Conservation (phyloP, 2,797 vertebrate species). For the Enteromius trimaculatus region DNA sequence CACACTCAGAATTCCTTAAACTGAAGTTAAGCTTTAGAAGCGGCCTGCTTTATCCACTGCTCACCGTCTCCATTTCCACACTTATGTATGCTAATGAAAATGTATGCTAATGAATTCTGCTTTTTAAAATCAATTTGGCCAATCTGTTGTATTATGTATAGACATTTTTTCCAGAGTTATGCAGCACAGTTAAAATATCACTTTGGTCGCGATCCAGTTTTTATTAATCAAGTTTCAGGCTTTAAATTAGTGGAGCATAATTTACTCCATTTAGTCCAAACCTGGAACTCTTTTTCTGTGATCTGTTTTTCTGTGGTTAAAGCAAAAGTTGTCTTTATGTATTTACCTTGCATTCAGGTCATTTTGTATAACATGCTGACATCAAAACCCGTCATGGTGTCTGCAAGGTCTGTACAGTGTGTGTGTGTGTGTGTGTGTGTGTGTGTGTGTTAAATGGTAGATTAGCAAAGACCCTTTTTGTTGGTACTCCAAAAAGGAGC, state of each 20-base stretch:
- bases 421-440: constrained; percentile 17
- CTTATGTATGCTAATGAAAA: constrained; percentile 35
- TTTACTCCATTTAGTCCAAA: not conserved
- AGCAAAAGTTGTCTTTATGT: not conserved
- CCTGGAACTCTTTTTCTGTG: not conserved
- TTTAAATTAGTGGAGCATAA: not conserved
- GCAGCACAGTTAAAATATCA: constrained; percentile 3
- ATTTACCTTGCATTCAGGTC: constrained; percentile 23
- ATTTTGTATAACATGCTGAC: constrained; percentile 11
- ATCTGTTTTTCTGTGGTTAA: constrained; percentile 39
- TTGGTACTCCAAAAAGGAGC: constrained; percentile 54
- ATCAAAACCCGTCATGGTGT: constrained; percentile 35
- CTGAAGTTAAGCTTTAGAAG: constrained; percentile 26
- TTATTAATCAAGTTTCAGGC: constrained; percentile 5
- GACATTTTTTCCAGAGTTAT: constrained; percentile 9
- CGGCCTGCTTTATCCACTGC: constrained; percentile 8
- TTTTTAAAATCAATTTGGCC: constrained; percentile 33
- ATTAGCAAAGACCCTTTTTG: constrained; percentile 56
- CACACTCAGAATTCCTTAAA: not conserved
- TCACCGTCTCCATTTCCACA: constrained; percentile 14
- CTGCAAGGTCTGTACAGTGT: constrained; percentile 10
- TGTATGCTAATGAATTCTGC: constrained; percentile 32
- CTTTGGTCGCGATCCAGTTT: constrained; percentile 15
- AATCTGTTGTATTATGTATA: constrained; percentile 13
- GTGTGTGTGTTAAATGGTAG: constrained; percentile 50